phyloP scores from a whole-genome alignment of 2,113 vertebrate genomes.

The Conger conger region DNA sequence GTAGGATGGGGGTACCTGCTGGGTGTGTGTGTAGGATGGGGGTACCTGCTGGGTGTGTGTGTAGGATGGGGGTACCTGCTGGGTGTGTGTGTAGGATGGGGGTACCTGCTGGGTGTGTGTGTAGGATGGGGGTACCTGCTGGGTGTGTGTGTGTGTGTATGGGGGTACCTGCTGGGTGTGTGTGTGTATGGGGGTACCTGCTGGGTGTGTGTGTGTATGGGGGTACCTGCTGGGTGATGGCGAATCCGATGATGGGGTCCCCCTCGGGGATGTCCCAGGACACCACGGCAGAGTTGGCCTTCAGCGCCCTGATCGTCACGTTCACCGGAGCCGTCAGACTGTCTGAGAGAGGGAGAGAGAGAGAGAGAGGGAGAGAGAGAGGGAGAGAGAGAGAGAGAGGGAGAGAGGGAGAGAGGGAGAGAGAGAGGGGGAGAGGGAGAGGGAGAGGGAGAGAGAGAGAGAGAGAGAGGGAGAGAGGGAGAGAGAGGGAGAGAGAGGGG shows the following conservation, averaged over 20 bases:
- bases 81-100: too few species aligned
- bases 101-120: too few species aligned
- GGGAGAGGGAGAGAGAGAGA: constrained; percentile 58
- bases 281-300: constrained; percentile 88
- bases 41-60: too few species aligned
- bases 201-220: not conserved
- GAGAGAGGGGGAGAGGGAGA: constrained; percentile 60
- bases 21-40: too few species aligned
- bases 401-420: constrained; percentile 41
- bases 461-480: constrained; percentile 51
- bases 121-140: too few species aligned
- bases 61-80: too few species aligned
- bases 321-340: constrained; percentile 89
- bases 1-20: too few species aligned
- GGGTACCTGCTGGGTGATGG: constrained; percentile 93
- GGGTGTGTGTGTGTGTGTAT: too few species aligned
- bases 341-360: constrained; percentile 69
- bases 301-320: constrained; percentile 89
- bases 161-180: too few species aligned
- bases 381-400: constrained; percentile 43
- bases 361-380: constrained; percentile 27
- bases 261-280: constrained; percentile 95
- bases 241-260: constrained; percentile 92
- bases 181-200: too few species aligned
- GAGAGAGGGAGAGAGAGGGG: constrained; percentile 60